Conservation (phyloP, 2,797 vertebrate genomes). For the Phaenicophaeus curvirostris region DNA sequence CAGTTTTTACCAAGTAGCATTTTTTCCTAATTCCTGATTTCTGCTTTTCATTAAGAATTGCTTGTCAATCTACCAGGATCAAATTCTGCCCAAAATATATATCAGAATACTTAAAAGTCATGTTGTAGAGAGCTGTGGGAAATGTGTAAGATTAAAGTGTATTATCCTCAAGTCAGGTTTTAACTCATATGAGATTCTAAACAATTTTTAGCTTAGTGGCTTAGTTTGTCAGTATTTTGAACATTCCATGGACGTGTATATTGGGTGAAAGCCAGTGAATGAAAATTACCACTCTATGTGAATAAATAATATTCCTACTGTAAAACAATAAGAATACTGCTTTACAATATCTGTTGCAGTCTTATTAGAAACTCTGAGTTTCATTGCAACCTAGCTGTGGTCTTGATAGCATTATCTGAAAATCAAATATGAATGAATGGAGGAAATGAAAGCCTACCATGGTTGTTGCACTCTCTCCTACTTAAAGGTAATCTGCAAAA, state of each 20-base stretch:
- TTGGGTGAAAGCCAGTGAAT: background rate
- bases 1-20: background rate
- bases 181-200: background rate
- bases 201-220: background rate
- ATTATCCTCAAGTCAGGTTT: background rate
- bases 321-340: background rate
- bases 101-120: background rate
- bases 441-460: background rate
- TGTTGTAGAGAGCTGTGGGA: background rate
- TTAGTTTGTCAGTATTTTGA: background rate
- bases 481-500: background rate
- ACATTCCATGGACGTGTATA: background rate
- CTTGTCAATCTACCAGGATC: background rate
- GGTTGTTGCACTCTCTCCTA: background rate
- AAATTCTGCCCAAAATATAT: background rate
- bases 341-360: background rate
- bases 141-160: background rate
- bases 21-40: background rate
- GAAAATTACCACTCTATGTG: background rate
- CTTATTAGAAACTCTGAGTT: background rate
- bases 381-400: background rate
- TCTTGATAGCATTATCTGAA: background rate
- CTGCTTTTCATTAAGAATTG: background rate
- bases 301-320: background rate
- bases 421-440: constrained; percentile 6